Conservation (phyloP, 2,113 vertebrate species). For the Semnornis frantzii region DNA sequence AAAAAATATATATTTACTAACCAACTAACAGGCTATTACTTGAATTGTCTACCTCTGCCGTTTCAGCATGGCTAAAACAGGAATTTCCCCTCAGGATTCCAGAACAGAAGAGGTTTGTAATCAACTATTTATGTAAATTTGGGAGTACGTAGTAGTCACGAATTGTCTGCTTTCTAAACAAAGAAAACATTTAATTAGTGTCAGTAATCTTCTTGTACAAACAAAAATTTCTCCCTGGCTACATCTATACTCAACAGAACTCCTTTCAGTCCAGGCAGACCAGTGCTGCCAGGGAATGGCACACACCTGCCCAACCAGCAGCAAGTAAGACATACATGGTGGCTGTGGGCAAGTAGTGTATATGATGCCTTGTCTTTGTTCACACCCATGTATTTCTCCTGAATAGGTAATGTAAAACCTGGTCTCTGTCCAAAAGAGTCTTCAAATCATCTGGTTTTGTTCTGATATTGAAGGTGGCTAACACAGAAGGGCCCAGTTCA, state of each 20-base stretch:
- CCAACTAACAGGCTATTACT: slow-evolving; percentile 32
- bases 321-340: not conserved
- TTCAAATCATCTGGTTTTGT: not conserved
- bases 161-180: slow-evolving; percentile 5
- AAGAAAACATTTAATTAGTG: slow-evolving; percentile 24
- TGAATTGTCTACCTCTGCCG: slow-evolving; percentile 39
- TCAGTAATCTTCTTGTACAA: slow-evolving; percentile 5
- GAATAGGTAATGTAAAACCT: not conserved
- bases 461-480: not conserved
- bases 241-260: not conserved
- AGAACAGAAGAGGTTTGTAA: not conserved
- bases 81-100: slow-evolving; percentile 6
- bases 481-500: not conserved
- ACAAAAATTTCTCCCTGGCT: not conserved
- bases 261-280: not conserved
- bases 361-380: not conserved
- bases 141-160: not conserved
- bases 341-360: not conserved
- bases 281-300: not conserved
- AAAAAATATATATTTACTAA: slow-evolving; percentile 47
- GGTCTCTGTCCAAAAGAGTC: not conserved
- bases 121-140: slow-evolving; percentile 1
- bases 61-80: slow-evolving; percentile 19
- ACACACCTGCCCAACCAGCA: not conserved
- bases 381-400: rapidly evolving